Evolutionary conservation across 2,888 invertebrate genomes (phyloP).

Genomic region (Nycteola revayana): DNA sequence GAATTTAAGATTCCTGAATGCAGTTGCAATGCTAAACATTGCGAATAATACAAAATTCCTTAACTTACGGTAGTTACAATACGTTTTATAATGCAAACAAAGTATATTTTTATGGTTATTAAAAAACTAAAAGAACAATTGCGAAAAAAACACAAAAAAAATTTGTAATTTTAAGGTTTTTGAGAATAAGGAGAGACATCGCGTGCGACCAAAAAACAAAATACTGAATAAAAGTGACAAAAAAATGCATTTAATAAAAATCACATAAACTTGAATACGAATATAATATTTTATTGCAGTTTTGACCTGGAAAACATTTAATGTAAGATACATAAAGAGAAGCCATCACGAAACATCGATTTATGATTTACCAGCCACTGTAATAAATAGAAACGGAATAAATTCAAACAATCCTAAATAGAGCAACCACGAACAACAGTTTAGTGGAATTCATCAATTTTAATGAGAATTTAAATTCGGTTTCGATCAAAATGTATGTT

Average conservation of each 20-base stretch:
- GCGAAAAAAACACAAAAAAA: too few species aligned
- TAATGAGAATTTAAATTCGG: conserved; percentile 34
- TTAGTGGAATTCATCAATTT: conserved; percentile 34
- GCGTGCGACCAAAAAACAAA: too few species aligned
- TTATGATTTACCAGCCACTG: neutral
- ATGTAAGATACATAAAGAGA: conserved; percentile 1
- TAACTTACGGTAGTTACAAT: too few species aligned
- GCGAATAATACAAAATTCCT: too few species aligned
- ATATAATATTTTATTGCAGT: conserved; percentile 7
- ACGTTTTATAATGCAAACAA: too few species aligned
- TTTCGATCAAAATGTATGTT: conserved; percentile 29
- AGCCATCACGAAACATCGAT: neutral
- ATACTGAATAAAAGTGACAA: too few species aligned
- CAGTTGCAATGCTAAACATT: too few species aligned
- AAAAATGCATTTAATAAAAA: conserved; percentile 3
- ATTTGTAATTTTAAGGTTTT: too few species aligned
- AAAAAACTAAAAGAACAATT: too few species aligned
- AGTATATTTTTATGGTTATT: too few species aligned
- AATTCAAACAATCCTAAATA: conserved; percentile 25
- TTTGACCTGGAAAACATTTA: conserved; percentile 10
- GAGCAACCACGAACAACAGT: conserved; percentile 28
- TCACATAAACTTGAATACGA: neutral
- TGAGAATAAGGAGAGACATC: too few species aligned
- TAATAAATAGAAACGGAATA: neutral
- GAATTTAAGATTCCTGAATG: conserved; percentile 8